Evolutionary conservation across 2,888 invertebrate species (phyloP), one percentile per base, ranked within the genome.

Genomic region (Eupelmus urozonus): DNA sequence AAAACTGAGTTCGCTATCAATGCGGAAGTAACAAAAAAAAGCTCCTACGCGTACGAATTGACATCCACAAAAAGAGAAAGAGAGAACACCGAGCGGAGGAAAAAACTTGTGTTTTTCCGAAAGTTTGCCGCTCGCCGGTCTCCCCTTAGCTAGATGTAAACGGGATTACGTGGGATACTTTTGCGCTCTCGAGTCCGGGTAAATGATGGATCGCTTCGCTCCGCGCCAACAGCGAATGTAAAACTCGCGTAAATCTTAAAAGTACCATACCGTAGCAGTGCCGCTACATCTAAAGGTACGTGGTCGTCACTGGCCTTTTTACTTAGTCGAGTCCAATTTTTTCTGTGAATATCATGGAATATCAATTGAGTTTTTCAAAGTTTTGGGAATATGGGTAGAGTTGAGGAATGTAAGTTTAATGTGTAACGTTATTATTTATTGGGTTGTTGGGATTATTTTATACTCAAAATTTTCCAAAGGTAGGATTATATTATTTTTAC

Each of bases 181-280:
- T 84, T 71, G 70, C 65, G 27, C 82, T 82, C 82, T 82, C 82
- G 84, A 85, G 16, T 23, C n/a, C n/a, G 49, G 84, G 87, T 89
- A 88, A 89, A 88, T 89, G 88, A 89, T 89, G 88, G 87, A 89
- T 89, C 76, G 72, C 79, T 76, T 53, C 69, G 70, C 18, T 42
- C 45, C 53, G 79, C 71, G 51, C 76, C 20, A 79, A 80, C 76
- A 77, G 80, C 82, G 85, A 88, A 88, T 88, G 86, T 88, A 87
- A 87, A 88, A 88, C 86, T 83, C 84, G 80, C 85, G 87, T 87
- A 87, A 87, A 88, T 88, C 87, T 86, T 85, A 83, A 83, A 9
- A 34, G 3, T 5, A 34, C 34, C 9, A 34, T 34, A n/a, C n/a
- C n/a, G n/a, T n/a, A n/a, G n/a, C n/a, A n/a, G n/a, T n/a, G n/a